A percentile compares a stretch with the other conserved stretches of the same genome.
Conservation (phyloP, 1,140 invertebrate genomes). For the Leptestheria dahalacensis region DNA sequence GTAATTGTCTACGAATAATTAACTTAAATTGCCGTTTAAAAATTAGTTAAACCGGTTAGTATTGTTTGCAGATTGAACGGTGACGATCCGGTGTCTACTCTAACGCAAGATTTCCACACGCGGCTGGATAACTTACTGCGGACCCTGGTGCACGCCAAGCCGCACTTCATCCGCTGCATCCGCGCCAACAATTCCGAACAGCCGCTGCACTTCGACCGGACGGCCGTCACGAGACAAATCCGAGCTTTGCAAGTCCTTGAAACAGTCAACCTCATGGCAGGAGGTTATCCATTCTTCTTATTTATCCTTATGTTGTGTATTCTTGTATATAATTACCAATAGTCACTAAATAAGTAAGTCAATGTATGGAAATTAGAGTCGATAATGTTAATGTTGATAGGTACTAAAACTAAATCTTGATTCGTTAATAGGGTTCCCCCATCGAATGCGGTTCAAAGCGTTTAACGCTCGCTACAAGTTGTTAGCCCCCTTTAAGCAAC, state of each 20-base stretch:
- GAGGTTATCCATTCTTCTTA: conserved; percentile 24
- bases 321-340: not conserved
- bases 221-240: conserved; percentile 66
- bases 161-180: conserved; percentile 85
- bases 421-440: conserved; percentile 53
- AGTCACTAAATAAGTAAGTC: too few species aligned
- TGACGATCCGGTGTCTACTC: conserved; percentile 71
- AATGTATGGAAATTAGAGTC: too few species aligned
- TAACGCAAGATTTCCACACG: conserved; percentile 89
- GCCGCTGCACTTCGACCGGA: conserved; percentile 60
- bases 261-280: conserved; percentile 85
- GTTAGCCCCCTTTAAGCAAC: conserved; percentile 55
- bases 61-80: conserved; percentile 49
- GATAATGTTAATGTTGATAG: conserved; percentile 44
- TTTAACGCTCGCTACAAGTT: conserved; percentile 73
- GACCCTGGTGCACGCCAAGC: conserved; percentile 78
- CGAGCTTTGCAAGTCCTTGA: conserved; percentile 81
- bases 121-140: conserved; percentile 77
- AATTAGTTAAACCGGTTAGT: too few species aligned
- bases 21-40: too few species aligned
- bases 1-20: too few species aligned
- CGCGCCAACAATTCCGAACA: conserved; percentile 63
- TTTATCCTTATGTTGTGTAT: not conserved
- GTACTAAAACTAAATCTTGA: conserved; percentile 14
- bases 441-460: conserved; percentile 88